phyloP scores from a whole-genome alignment of 2,797 vertebrate species.

The Margarornis squamiger region DNA sequence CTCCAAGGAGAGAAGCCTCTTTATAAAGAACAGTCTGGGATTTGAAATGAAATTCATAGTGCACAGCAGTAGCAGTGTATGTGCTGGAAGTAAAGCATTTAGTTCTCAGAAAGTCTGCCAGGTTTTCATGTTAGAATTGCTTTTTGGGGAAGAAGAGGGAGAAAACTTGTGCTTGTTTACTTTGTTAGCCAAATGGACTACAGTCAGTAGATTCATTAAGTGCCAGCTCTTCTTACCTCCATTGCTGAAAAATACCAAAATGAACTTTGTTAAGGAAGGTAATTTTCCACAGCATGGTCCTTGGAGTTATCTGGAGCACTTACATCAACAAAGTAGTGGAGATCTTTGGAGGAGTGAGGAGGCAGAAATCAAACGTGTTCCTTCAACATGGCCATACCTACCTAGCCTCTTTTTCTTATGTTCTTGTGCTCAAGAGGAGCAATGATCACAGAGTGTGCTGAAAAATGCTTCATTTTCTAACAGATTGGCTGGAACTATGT shows the following conservation, averaged over 20 bases:
- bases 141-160: not conserved
- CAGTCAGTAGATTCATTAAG: not conserved
- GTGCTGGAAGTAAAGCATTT: not conserved
- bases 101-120: not conserved
- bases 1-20: not conserved
- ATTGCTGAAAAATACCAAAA: not conserved
- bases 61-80: not conserved
- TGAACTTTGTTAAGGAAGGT: not conserved
- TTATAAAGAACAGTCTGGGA: not conserved
- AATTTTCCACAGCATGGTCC: not conserved
- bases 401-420: not conserved
- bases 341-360: not conserved
- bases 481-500: not conserved
- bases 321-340: not conserved
- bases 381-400: not conserved
- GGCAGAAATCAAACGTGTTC: not conserved
- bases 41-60: not conserved
- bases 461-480: not conserved
- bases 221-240: not conserved
- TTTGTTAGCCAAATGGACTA: not conserved
- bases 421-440: not conserved
- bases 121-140: not conserved
- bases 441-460: not conserved
- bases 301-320: not conserved
- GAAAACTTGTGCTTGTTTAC: not conserved